Base-by-base conservation (phyloP, 2,888 invertebrate species). In the Periphyllus acericola region DNA sequence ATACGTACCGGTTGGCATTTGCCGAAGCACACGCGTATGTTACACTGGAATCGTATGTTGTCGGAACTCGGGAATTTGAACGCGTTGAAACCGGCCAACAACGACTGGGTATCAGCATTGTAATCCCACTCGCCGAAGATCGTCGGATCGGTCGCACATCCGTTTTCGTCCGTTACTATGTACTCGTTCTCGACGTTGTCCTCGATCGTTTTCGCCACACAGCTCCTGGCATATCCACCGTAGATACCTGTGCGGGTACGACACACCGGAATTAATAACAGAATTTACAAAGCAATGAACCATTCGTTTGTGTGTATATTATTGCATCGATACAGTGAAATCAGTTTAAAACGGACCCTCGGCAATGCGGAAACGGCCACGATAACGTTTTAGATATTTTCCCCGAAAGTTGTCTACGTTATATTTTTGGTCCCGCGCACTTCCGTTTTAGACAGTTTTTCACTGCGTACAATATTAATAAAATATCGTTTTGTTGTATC, bases 21-120 rank as follows among this genome's bases (percentile, higher is more conserved):
- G 91, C 97, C 97, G 91, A 98, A 98, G 93, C 98, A 98, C 19
- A 98, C 97, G 89, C 97, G 94, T 90, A 98, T 97, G 92, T 98
- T 98, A 92, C 98, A 98, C 92, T 98, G 98, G 96, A 98, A 98
- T 92, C 96, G 93, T 90, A 98, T 97, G 91, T 96, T 97, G 91
- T 98, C 97, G 91, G 97, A 97, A 90, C 96, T 96, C 0, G 98
- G 98, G 94, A 98, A 98, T 91, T 98, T 98, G 92, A 98, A 98
- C 5, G 97, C 98, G 91, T 97, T 97, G 92, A 98, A 98, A 90
- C 96, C 95, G 89, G 97, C 97, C 91, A 96, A 93, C 84, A 98
- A 92, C 34, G 96, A 95, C 91, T 96, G 96, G 83, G 95, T 95
- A 89, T 97, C 96, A 34, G 95, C 94, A 91, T 96, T 96, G 91